These are phyloP conservation scores for Actias luna DNA, from an alignment of 2,888 invertebrate genomes.

Conservation along the genomic window DNA sequence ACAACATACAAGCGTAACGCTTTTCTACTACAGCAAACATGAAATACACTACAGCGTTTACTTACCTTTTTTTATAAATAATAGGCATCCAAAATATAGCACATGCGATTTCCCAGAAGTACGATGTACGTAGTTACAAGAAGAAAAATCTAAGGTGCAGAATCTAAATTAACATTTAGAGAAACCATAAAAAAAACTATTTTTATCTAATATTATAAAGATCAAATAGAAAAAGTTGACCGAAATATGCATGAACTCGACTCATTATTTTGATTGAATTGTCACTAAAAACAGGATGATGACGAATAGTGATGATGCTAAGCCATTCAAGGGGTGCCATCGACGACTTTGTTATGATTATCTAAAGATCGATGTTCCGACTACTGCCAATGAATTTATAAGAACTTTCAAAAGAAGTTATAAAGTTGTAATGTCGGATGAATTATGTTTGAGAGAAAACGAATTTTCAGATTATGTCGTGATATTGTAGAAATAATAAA, in stretches of 20 bases:
- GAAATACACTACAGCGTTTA: constrained; percentile 25
- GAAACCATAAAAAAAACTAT: constrained; percentile 59
- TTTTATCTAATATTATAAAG: constrained; percentile 65
- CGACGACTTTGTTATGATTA: constrained; percentile 68
- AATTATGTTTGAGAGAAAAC: constrained; percentile 48
- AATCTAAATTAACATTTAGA: constrained; percentile 71
- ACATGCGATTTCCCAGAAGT: constrained; percentile 60
- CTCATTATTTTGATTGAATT: constrained; percentile 62
- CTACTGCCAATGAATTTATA: constrained; percentile 60
- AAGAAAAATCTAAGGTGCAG: constrained; percentile 73
- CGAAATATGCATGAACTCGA: constrained; percentile 66
- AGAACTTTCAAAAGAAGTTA: constrained; percentile 55
- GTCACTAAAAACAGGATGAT: constrained; percentile 60
- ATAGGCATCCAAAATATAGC: constrained; percentile 45
- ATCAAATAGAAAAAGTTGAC: constrained; percentile 66
- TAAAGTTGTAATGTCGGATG: constrained; percentile 53
- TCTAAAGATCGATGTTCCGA: constrained; percentile 56
- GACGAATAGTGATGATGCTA: constrained; percentile 73
- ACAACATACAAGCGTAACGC: background rate
- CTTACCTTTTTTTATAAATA: constrained; percentile 24
- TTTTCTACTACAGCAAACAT: constrained; percentile 35
- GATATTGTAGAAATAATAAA: constrained; percentile 35
- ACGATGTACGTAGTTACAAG: constrained; percentile 64
- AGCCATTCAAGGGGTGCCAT: constrained; percentile 80
- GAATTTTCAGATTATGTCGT: constrained; percentile 35